Conservation (phyloP, 2,888 invertebrate species). For the Brachyptera risi region DNA sequence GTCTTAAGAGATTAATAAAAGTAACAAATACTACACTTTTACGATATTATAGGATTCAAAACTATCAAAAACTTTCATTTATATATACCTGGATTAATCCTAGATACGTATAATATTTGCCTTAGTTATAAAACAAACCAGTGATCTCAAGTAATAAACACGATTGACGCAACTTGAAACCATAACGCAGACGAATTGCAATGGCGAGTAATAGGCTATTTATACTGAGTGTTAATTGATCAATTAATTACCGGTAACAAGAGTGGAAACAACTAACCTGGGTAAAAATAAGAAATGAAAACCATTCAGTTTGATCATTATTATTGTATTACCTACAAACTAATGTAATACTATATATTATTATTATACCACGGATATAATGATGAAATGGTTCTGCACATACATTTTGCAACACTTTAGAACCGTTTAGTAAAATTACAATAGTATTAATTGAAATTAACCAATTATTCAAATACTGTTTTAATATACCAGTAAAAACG, state of each 20-base stretch:
- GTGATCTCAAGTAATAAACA: too few species aligned
- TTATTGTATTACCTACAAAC: slow-evolving; percentile 34
- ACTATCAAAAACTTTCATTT: too few species aligned
- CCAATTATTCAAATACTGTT: slow-evolving; percentile 33
- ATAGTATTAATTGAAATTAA: slow-evolving; percentile 33
- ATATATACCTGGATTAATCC: too few species aligned
- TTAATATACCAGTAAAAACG: slow-evolving; percentile 34
- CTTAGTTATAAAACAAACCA: too few species aligned
- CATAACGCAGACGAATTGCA: neutral
- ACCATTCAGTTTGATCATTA: slow-evolving; percentile 33
- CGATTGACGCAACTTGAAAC: too few species aligned
- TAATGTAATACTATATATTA: slow-evolving; percentile 35
- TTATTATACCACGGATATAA: slow-evolving; percentile 34
- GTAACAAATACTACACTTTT: too few species aligned
- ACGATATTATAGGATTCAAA: too few species aligned
- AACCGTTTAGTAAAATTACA: slow-evolving; percentile 34
- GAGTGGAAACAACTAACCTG: slow-evolving; percentile 25
- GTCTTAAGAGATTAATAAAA: too few species aligned
- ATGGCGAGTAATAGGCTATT: too few species aligned
- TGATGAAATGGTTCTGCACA: slow-evolving; percentile 18
- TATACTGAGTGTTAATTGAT: too few species aligned
- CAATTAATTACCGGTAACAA: neutral
- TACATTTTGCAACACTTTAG: slow-evolving; percentile 33
- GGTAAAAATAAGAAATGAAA: slow-evolving; percentile 30
- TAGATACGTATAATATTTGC: too few species aligned